phyloP scores from a whole-genome alignment of 2,888 invertebrate genomes.

The Mythimna impura region DNA sequence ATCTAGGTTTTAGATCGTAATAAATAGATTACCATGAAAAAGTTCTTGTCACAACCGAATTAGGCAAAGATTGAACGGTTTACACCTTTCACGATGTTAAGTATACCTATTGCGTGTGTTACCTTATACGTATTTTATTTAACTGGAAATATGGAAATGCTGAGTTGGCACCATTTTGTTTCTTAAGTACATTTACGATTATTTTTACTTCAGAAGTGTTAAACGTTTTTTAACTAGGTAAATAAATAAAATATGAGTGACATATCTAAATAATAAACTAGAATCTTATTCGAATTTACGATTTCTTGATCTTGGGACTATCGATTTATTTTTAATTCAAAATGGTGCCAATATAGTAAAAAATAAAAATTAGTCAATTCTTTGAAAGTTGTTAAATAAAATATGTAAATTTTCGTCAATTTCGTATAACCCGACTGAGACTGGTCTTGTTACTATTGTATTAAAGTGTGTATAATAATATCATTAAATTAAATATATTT shows the following conservation, averaged over 20 bases:
- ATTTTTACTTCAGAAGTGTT: not conserved
- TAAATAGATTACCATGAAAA: slow-evolving; percentile 53
- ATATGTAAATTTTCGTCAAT: slow-evolving; percentile 76
- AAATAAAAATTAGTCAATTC: slow-evolving; percentile 52
- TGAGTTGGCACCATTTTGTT: slow-evolving; percentile 39
- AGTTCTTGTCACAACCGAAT: slow-evolving; percentile 56
- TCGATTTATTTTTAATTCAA: not conserved
- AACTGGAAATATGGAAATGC: slow-evolving; percentile 23
- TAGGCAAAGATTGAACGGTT: slow-evolving; percentile 53
- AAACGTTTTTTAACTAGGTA: not conserved
- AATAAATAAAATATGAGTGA: not conserved
- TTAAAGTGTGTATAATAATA: slow-evolving; percentile 61
- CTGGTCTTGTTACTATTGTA: slow-evolving; percentile 79
- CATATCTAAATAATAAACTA: not conserved
- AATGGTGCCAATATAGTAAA: slow-evolving; percentile 25
- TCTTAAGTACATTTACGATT: not conserved
- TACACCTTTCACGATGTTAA: slow-evolving; percentile 45
- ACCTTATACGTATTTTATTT: slow-evolving; percentile 43
- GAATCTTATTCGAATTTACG: not conserved
- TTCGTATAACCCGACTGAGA: slow-evolving; percentile 80
- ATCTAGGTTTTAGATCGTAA: slow-evolving; percentile 58
- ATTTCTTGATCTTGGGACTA: not conserved
- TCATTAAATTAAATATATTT: slow-evolving; percentile 49
- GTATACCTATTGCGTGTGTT: slow-evolving; percentile 43
- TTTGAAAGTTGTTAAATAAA: slow-evolving; percentile 68